Percentiles rank a stretch among this genome's conserved stretches.
These are phyloP conservation scores for Heliothis peltigera DNA, from an alignment of 2,888 invertebrate genomes.

Conservation along the genomic window DNA sequence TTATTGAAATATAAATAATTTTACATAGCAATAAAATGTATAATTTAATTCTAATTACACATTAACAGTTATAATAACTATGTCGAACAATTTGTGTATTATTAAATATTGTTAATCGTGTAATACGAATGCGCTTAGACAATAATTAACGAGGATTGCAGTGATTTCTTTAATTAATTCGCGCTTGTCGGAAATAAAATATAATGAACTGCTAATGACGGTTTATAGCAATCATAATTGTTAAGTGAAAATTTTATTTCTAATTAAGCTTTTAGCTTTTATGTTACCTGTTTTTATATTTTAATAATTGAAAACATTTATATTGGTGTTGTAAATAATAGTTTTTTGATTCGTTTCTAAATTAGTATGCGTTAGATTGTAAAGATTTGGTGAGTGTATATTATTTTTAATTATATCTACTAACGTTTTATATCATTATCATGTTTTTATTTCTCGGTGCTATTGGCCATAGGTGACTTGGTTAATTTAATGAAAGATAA, in stretches of 20 bases:
- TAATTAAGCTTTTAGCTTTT: slow-evolving; percentile 55
- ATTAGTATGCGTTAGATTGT: slow-evolving; percentile 8
- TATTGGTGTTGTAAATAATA: slow-evolving; percentile 26
- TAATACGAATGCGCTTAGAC: slow-evolving; percentile 23
- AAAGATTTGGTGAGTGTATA: slow-evolving; percentile 9
- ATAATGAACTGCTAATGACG: slow-evolving; percentile 53
- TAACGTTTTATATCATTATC: too few species aligned
- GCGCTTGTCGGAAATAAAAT: slow-evolving; percentile 55
- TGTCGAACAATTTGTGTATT: slow-evolving; percentile 6
- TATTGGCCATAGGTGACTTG: background rate
- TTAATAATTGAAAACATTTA: slow-evolving; percentile 41
- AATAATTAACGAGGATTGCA: slow-evolving; percentile 32
- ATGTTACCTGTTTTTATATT: slow-evolving; percentile 34
- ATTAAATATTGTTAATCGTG: slow-evolving; percentile 23
- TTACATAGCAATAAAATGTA: background rate
- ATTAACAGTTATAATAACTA: slow-evolving; percentile 2
- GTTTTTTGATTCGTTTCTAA: slow-evolving; percentile 22
- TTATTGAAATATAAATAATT: background rate
- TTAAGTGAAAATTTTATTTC: slow-evolving; percentile 50
- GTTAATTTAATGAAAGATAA: too few species aligned
- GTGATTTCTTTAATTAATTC: slow-evolving; percentile 47
- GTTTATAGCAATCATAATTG: slow-evolving; percentile 50
- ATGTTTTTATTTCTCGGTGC: background rate
- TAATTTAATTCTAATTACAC: slow-evolving; percentile 5
- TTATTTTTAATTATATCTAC: background rate